These are phyloP conservation scores for Ctenopoma multispine DNA, from an alignment of 2,797 vertebrate species.

Conservation along the genomic window DNA sequence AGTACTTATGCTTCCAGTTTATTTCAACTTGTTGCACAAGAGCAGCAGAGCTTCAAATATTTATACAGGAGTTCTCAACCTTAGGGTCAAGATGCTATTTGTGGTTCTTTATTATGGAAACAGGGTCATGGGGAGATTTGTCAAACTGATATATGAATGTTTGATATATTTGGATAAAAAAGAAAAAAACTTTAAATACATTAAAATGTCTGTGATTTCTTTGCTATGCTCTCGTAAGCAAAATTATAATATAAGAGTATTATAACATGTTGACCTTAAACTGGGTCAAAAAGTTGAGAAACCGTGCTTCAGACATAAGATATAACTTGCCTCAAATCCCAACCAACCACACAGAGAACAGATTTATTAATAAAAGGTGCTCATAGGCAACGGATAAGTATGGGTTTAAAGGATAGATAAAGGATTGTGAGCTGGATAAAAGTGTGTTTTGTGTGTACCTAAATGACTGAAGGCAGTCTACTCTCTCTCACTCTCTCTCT, in stretches of 20 bases:
- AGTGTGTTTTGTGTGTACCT: constrained; percentile 41
- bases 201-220: constrained; percentile 17
- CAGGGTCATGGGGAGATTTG: constrained; percentile 50
- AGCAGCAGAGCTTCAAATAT: constrained; percentile 53
- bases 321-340: constrained; percentile 36
- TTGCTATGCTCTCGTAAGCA: constrained; percentile 20
- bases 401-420: constrained; percentile 49
- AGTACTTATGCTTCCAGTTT: constrained; percentile 58
- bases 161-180: constrained; percentile 40
- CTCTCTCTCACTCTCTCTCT: constrained; percentile 44
- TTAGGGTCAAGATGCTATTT: constrained; percentile 59
- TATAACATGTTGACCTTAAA: constrained; percentile 17
- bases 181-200: constrained; percentile 22
- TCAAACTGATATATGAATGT: constrained; percentile 44
- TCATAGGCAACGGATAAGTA: constrained; percentile 43
- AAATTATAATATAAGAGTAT: constrained; percentile 16
- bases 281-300: constrained; percentile 28
- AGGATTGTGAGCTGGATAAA: constrained; percentile 53
- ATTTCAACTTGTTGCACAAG: constrained; percentile 69
- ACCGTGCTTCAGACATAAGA: constrained; percentile 19
- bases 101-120: constrained; percentile 62
- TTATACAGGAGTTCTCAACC: constrained; percentile 56
- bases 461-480: constrained; percentile 38
- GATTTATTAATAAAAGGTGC: constrained; percentile 54
- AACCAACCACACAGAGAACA: constrained; percentile 40